These are phyloP conservation scores for Tachysurus fulvidraco DNA, from an alignment of 2,113 vertebrate genomes.

Conservation along the genomic window DNA sequence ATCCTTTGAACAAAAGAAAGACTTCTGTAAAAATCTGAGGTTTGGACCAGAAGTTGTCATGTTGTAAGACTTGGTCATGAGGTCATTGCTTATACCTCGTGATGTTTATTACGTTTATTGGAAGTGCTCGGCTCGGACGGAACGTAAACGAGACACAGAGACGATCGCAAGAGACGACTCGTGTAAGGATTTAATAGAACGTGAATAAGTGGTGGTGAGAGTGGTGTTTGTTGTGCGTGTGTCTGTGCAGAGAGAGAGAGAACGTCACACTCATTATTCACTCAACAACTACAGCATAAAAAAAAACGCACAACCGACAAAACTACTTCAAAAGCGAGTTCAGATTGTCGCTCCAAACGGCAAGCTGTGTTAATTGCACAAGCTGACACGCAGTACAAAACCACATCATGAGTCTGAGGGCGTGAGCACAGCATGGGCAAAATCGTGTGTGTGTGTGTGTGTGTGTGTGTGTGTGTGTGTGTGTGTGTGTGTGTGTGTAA, in stretches of 20 bases:
- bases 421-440: constrained; percentile 3
- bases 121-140: constrained; percentile 6
- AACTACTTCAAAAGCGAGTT: constrained; percentile 8
- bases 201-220: constrained; percentile 19
- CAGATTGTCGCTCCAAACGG: constrained; percentile 6
- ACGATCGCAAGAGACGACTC: background rate
- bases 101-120: constrained; percentile 11
- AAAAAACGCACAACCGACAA: background rate
- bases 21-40: background rate
- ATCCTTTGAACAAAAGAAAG: background rate
- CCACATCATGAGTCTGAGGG: constrained; percentile 31
- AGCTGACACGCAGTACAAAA: constrained; percentile 30
- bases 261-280: constrained; percentile 25
- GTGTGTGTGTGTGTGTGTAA: background rate
- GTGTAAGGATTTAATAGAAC: constrained; percentile 34
- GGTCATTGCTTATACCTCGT: background rate
- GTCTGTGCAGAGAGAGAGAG: background rate
- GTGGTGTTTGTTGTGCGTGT: background rate
- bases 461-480: constrained; percentile 13
- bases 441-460: constrained; percentile 14
- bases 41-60: background rate
- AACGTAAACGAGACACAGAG: constrained; percentile 8
- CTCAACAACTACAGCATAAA: constrained; percentile 8
- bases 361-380: constrained; percentile 23
- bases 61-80: background rate